phyloP scores from a whole-genome alignment of 2,888 invertebrate species.

The Ctenicera cuprea region DNA sequence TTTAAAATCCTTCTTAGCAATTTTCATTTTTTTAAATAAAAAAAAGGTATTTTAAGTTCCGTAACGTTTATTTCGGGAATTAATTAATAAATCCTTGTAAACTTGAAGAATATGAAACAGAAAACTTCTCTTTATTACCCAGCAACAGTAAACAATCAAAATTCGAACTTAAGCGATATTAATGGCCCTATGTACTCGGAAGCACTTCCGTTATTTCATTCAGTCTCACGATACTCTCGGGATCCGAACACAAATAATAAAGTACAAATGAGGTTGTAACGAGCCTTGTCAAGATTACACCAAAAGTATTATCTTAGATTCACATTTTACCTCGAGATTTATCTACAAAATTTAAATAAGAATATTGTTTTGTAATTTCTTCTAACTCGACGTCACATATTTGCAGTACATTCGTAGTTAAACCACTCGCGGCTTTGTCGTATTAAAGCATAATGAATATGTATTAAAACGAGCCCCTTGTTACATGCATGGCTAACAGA shows the following conservation, averaged over 20 bases:
- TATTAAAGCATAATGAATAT: slow-evolving; percentile 25
- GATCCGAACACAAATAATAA: slow-evolving; percentile 1
- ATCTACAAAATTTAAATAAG: background rate
- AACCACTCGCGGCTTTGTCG: background rate
- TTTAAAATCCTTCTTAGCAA: too few species aligned
- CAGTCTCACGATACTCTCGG: background rate
- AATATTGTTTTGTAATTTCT: background rate
- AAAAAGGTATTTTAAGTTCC: too few species aligned
- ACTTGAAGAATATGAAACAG: too few species aligned
- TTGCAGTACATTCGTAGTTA: slow-evolving; percentile 10
- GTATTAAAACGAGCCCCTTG: slow-evolving; percentile 36
- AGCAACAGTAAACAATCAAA: too few species aligned
- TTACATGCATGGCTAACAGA: slow-evolving; percentile 41
- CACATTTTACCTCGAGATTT: background rate
- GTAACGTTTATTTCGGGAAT: too few species aligned
- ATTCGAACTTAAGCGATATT: too few species aligned
- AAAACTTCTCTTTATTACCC: too few species aligned
- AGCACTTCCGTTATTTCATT: background rate
- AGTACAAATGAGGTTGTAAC: slow-evolving; percentile 9
- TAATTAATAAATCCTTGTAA: too few species aligned
- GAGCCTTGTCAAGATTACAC: slow-evolving; percentile 5
- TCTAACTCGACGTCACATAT: background rate
- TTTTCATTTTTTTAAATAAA: too few species aligned
- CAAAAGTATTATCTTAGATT: background rate
- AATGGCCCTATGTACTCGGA: too few species aligned